phyloP scores from a whole-genome alignment of 2,113 vertebrate genomes.

The Nibea albiflora region DNA sequence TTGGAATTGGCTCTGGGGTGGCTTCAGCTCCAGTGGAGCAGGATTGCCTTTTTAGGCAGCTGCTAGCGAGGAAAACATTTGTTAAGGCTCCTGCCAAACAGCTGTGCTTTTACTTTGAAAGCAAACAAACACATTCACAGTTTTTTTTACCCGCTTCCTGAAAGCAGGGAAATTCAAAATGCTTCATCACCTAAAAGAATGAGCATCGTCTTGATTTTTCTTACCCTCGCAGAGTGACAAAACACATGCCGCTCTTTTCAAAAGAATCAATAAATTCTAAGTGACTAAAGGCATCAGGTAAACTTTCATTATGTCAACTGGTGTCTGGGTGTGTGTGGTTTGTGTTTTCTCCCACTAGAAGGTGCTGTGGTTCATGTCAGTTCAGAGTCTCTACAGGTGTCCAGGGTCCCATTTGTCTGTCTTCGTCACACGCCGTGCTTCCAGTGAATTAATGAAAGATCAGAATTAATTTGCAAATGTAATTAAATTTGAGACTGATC shows the following conservation, averaged over 20 bases:
- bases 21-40: constrained; percentile 40
- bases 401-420: background rate
- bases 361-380: constrained; percentile 34
- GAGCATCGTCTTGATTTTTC: background rate
- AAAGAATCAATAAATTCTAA: background rate
- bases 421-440: background rate
- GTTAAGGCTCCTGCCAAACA: constrained; percentile 21
- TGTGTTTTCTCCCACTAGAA: constrained; percentile 49
- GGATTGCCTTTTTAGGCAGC: constrained; percentile 76
- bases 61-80: constrained; percentile 2
- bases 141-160: background rate
- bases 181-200: background rate
- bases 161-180: background rate
- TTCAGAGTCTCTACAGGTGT: background rate
- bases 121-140: constrained; percentile 14
- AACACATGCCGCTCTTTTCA: background rate
- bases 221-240: background rate
- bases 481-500: background rate
- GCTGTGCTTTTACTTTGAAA: constrained; percentile 36
- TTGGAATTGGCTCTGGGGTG: constrained; percentile 21
- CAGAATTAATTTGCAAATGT: background rate
- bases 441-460: background rate
- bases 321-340: constrained; percentile 41
- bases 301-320: background rate
- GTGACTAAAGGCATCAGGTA: constrained; percentile 5